Base-by-base conservation (phyloP, 2,888 invertebrate species). In the Eudemis profundana region DNA sequence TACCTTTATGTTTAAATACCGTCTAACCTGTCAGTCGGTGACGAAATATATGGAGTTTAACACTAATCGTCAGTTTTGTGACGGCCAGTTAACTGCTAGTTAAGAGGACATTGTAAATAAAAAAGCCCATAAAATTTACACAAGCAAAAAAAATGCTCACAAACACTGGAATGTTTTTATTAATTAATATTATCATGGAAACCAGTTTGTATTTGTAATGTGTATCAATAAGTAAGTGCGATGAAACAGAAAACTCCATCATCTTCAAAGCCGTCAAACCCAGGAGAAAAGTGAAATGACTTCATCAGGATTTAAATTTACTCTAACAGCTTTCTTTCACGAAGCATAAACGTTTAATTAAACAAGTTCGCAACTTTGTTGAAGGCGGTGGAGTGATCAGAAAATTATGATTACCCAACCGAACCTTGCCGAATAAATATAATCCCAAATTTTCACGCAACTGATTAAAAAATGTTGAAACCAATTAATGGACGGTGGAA, bases 301-400 rank as follows among this genome's bases (percentile, higher is more conserved):
- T 51, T 51, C 50, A 59, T 64, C 64, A 59, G 36, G 57, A 51
- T 51, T 57, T 78, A 78, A 80, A 79, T 76, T 77, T 73, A 77
- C 74, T 77, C 72, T 63, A 74, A 73, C 73, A 73, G 53, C 64
- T 74, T 77, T 74, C 73, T 75, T 78, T 76, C 68, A 69, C 68
- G 74, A 76, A 75, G 75, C 74, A 74, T 77, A 73, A 83, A 77
- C 74, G 73, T 78, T 82, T 81, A 81, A 83, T 82, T 82, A 80
- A 81, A 78, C 74, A 75, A 76, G 71, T 72, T 65, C 74, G 72
- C 76, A 81, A 81, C 73, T 81, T 82, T 77, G 76, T 78, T 74
- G 78, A 77, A 74, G 75, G 69, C 73, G 69, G 68, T 67, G 60
- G 70, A 68, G 68, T 73, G 62, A 70, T 74, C 71, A 68, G 68